Evolutionary conservation across 92 coral and sea anemone species (phyloP).

Genomic region (Micromussa lordhowensis): DNA sequence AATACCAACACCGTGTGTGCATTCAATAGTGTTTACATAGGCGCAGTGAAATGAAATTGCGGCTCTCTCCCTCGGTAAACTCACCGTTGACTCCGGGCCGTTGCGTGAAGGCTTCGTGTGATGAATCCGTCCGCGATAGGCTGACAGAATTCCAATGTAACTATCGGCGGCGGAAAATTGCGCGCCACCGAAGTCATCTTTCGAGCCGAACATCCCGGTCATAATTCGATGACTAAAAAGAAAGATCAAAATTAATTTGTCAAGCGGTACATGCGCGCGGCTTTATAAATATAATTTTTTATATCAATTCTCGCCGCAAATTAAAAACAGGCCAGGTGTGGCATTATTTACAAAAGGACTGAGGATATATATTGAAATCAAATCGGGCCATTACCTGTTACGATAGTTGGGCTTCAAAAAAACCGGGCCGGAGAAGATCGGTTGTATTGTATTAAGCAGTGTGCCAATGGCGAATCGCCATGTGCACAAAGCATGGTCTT

Average conservation of each 20-base stretch:
- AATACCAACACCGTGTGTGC: constrained; percentile 55
- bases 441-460: constrained; percentile 31
- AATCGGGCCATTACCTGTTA: constrained; percentile 70
- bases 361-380: constrained; percentile 62
- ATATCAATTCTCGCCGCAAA: constrained; percentile 66
- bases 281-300: constrained; percentile 23
- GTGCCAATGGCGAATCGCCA: constrained; percentile 40
- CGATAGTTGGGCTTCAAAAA: constrained; percentile 31
- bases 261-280: constrained; percentile 68
- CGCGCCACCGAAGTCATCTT: constrained; percentile 51
- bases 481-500: constrained; percentile 33
- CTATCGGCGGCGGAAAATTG: constrained; percentile 35
- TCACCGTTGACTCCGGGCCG: constrained; percentile 43
- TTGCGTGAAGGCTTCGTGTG: constrained; percentile 17
- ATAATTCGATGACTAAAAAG: constrained; percentile 34
- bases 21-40: constrained; percentile 72
- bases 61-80: constrained; percentile 36
- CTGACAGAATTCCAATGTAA: constrained; percentile 47
- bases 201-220: constrained; percentile 61
- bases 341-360: constrained; percentile 69
- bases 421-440: constrained; percentile 17
- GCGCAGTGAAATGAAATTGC: constrained; percentile 27
- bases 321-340: constrained; percentile 70
- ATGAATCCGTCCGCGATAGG: constrained; percentile 32
- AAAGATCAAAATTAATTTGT: constrained; percentile 57